These are phyloP conservation scores for Mormyrus proboscirostris DNA, from an alignment of 2,797 vertebrate species.

Conservation along the genomic window DNA sequence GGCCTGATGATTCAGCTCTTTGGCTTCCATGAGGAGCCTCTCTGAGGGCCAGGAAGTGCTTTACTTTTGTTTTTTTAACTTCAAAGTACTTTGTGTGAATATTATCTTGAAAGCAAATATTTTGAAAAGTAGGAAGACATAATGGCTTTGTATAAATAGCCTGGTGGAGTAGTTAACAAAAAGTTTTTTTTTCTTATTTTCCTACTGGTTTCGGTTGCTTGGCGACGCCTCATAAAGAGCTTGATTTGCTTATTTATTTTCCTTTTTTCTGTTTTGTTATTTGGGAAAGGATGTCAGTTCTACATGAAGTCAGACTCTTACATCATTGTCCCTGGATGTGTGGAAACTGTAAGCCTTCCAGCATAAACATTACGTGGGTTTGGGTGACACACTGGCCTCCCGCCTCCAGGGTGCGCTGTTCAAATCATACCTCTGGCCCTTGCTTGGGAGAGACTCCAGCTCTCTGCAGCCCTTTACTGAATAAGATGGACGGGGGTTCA, in stretches of 20 bases:
- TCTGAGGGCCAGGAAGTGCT: background rate
- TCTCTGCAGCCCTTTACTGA: background rate
- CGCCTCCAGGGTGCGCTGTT: background rate
- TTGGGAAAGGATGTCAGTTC: background rate
- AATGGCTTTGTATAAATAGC: background rate
- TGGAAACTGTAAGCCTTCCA: background rate
- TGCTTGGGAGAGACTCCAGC: background rate
- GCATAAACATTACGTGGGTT: background rate
- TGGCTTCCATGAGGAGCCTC: background rate
- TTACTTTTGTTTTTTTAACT: background rate
- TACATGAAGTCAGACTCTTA: background rate
- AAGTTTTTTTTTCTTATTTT: background rate
- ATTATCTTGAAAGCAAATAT: conserved; percentile 6
- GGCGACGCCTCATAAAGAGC: background rate
- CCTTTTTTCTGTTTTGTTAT: background rate
- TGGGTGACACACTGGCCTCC: background rate
- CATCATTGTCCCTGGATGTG: background rate
- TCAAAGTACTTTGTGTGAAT: background rate
- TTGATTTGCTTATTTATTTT: background rate
- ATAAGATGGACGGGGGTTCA: background rate
- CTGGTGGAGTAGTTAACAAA: background rate
- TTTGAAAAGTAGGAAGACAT: background rate
- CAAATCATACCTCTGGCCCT: background rate
- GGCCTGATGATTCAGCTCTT: background rate
- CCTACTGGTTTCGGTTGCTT: background rate